Evolutionary conservation across 2,113 vertebrate species (phyloP).

Genomic region (Ptychochromis oligacanthus): DNA sequence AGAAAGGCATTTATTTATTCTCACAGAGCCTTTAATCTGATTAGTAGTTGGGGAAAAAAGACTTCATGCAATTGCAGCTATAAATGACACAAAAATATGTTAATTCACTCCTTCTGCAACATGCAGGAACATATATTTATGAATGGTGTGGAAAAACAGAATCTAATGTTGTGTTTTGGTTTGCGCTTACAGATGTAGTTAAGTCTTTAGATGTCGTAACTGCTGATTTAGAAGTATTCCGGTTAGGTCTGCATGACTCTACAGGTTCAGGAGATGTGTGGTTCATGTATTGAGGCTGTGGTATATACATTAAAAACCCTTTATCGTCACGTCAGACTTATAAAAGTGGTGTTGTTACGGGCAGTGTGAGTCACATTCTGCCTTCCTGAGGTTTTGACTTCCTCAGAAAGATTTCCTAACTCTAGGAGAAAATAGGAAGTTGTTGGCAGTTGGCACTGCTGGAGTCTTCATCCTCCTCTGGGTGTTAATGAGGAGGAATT

Average conservation of each 20-base stretch:
- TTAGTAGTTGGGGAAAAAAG: neutral
- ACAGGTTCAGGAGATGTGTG: neutral
- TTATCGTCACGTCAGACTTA: neutral
- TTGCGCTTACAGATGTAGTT: neutral
- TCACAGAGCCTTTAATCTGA: neutral
- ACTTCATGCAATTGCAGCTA: neutral
- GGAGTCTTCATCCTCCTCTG: neutral
- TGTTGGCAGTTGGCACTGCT: neutral
- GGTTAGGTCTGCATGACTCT: neutral
- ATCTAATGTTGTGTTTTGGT: neutral
- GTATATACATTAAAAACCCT: neutral
- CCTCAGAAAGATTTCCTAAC: slow-evolving; percentile 11
- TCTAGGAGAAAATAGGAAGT: neutral
- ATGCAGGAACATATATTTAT: neutral
- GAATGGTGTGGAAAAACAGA: neutral
- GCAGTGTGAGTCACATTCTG: neutral
- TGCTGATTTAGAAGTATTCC: neutral
- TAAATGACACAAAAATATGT: slow-evolving; percentile 2
- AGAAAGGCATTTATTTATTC: neutral
- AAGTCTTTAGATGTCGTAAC: neutral
- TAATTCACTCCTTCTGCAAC: neutral
- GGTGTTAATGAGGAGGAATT: neutral
- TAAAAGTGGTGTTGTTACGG: slow-evolving; percentile 1
- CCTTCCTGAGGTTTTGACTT: slow-evolving; percentile 24
- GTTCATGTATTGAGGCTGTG: neutral